Evolutionary conservation across 2,113 vertebrate species (phyloP).

Genomic region (Galemys pyrenaicus): DNA sequence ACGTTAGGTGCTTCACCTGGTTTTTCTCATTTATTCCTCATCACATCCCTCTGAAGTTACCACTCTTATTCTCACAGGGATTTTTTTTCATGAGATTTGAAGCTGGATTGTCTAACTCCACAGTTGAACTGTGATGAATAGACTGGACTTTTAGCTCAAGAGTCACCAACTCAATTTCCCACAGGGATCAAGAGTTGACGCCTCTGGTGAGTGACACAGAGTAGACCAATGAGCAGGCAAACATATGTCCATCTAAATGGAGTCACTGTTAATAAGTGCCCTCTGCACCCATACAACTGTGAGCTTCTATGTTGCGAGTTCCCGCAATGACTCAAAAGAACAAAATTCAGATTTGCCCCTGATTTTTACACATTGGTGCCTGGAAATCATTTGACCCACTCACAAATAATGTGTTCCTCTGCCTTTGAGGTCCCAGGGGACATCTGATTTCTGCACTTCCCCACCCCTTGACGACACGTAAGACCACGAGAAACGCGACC

Average conservation of each 20-base stretch:
- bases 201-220: no score
- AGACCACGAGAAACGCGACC: background rate
- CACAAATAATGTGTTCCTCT: background rate
- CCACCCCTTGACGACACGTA: background rate
- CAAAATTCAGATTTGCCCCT: background rate
- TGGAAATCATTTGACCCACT: background rate
- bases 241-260: fast-evolving
- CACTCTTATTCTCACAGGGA: fast-evolving
- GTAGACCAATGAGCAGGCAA: fast-evolving
- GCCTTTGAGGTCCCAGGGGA: background rate
- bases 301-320: background rate
- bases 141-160: background rate
- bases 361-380: background rate
- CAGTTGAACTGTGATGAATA: no score
- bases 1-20: fast-evolving
- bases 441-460: fast-evolving
- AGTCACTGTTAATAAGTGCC: fast-evolving
- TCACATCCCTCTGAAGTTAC: no score
- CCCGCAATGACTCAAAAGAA: background rate
- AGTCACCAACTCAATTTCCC: background rate
- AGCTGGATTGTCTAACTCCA: background rate
- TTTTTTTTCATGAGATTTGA: background rate
- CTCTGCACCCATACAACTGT: fast-evolving
- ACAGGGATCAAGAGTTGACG: background rate
- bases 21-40: background rate